Evolutionary conservation across 1,140 invertebrate species (phyloP).

Genomic region (Leptopilina clavipes): DNA sequence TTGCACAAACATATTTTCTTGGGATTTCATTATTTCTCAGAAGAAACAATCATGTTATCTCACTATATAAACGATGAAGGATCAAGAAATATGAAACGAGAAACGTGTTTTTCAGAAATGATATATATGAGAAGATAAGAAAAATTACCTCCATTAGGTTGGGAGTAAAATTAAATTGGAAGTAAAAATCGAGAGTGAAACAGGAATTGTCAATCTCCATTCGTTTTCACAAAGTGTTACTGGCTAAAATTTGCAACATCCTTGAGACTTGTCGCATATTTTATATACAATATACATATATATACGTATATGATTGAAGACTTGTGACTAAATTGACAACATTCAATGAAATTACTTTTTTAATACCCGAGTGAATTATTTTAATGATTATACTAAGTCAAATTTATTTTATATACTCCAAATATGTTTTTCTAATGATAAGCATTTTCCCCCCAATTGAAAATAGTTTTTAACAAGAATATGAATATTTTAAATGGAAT

Average conservation of each 20-base stretch:
- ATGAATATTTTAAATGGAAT: too few species aligned
- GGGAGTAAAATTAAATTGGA: not conserved
- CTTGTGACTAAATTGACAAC: not conserved
- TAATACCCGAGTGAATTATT: too few species aligned
- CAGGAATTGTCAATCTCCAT: not conserved
- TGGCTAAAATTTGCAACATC: not conserved
- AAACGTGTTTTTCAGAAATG: not conserved
- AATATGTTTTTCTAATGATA: too few species aligned
- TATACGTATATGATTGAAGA: too few species aligned
- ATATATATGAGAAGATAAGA: not conserved
- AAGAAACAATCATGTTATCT: conserved; percentile 1
- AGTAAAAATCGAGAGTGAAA: not conserved
- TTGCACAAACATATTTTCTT: not conserved
- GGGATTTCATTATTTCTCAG: not conserved
- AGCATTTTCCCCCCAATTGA: too few species aligned
- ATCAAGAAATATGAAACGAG: not conserved
- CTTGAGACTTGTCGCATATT: not conserved
- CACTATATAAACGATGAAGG: not conserved
- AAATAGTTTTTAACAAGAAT: too few species aligned
- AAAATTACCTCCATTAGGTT: not conserved
- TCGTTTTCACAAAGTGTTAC: not conserved
- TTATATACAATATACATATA: too few species aligned
- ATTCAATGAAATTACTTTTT: too few species aligned
- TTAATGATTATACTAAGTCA: too few species aligned
- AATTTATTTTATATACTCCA: too few species aligned